phyloP scores from a whole-genome alignment of 2,797 vertebrate genomes.

The Rallus crepitans region DNA sequence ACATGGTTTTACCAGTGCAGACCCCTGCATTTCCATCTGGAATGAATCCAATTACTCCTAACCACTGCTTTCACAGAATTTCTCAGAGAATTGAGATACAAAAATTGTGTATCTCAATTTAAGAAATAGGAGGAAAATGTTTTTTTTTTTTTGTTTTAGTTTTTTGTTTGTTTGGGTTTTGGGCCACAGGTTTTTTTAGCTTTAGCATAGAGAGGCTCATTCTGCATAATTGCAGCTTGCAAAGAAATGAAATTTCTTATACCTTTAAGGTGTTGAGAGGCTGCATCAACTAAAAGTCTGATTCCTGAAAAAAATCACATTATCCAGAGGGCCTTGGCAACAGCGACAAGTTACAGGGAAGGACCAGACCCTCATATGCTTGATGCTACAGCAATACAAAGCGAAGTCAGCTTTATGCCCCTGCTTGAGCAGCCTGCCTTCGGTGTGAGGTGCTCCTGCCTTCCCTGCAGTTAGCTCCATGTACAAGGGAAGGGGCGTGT shows the following conservation, averaged over 20 bases:
- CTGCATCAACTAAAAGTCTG: neutral
- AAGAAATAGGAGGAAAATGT: neutral
- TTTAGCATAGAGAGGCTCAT: neutral
- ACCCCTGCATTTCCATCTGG: rapidly evolving
- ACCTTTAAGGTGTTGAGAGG: neutral
- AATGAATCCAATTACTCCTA: neutral
- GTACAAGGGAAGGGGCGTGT: neutral
- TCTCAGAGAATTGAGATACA: neutral
- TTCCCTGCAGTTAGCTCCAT: neutral
- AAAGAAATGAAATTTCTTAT: neutral
- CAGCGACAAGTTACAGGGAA: neutral
- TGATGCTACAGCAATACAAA: neutral
- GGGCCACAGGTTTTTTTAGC: neutral
- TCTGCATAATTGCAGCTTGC: neutral
- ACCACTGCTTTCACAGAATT: neutral
- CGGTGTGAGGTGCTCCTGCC: neutral
- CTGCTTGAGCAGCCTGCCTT: neutral
- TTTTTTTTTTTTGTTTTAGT: neutral
- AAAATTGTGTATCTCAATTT: neutral
- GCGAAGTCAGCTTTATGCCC: neutral
- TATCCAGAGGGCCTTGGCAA: neutral
- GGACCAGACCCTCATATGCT: rapidly evolving
- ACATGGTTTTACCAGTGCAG: neutral
- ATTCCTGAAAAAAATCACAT: neutral
- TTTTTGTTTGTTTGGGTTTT: neutral